A percentile compares a stretch with the other conserved stretches of the same genome.
Evolutionary conservation across 2,888 invertebrate genomes (phyloP).

Genomic region (Callyntrura sp.): DNA sequence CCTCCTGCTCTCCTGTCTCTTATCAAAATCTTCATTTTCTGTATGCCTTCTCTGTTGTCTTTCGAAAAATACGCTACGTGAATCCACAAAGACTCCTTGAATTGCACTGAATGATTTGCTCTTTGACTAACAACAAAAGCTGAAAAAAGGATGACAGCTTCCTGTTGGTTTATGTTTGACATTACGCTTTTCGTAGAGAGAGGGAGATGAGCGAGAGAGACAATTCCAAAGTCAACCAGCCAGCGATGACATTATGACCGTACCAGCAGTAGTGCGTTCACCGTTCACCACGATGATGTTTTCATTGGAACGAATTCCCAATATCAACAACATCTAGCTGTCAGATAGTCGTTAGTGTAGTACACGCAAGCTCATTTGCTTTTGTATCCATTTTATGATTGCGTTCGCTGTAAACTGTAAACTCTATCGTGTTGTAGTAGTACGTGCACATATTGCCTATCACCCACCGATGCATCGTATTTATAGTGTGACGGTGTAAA

Average conservation of each 20-base stretch:
- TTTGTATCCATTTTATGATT: slow-evolving; percentile 36
- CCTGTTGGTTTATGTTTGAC: slow-evolving; percentile 61
- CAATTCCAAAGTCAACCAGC: slow-evolving; percentile 49
- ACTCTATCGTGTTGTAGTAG: too few species aligned
- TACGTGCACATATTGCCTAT: neutral
- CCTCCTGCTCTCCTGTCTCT: neutral
- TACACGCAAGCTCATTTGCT: slow-evolving; percentile 34
- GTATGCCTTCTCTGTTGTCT: neutral
- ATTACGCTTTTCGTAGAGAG: slow-evolving; percentile 1
- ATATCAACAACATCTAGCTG: slow-evolving; percentile 38
- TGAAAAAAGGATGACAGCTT: slow-evolving; percentile 64
- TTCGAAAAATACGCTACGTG: slow-evolving; percentile 17
- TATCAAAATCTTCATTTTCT: neutral
- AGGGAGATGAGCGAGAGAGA: neutral
- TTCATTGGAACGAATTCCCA: slow-evolving; percentile 53
- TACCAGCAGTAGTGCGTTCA: slow-evolving; percentile 15
- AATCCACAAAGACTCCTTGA: slow-evolving; percentile 12
- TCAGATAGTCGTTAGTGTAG: neutral
- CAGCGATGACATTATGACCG: slow-evolving; percentile 42
- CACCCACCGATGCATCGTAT: slow-evolving; percentile 18
- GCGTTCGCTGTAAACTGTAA: neutral
- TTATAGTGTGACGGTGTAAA: slow-evolving; percentile 7
- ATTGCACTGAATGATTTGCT: slow-evolving; percentile 44
- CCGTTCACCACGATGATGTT: slow-evolving; percentile 63
- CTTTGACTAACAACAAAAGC: slow-evolving; percentile 41